Percentiles rank a stretch among this genome's conserved stretches.
These are phyloP conservation scores for Gandaritis pyraliata DNA, from an alignment of 2,888 invertebrate species.

Conservation along the genomic window DNA sequence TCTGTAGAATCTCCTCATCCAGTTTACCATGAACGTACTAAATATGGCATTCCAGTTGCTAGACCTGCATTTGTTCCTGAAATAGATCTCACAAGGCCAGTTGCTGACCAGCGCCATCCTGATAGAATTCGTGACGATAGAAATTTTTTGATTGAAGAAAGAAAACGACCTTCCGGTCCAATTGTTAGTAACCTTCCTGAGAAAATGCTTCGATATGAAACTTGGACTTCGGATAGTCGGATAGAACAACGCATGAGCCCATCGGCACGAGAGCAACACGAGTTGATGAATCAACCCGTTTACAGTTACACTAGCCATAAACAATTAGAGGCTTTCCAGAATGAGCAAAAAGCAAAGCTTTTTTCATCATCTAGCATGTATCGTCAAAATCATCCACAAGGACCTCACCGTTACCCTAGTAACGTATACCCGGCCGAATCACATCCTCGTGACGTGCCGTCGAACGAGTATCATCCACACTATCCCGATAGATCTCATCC, in stretches of 20 bases:
- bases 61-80: conserved; percentile 74
- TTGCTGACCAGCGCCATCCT: conserved; percentile 62
- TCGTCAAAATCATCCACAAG: conserved; percentile 61
- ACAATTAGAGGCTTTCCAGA: conserved; percentile 73
- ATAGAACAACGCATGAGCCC: conserved; percentile 71
- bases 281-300: conserved; percentile 74
- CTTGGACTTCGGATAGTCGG: conserved; percentile 75
- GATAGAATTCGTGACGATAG: conserved; percentile 74
- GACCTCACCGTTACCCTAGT: conserved; percentile 63
- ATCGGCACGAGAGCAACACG: conserved; percentile 72
- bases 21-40: conserved; percentile 65
- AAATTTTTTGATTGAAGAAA: conserved; percentile 72
- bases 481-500: conserved; percentile 67
- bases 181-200: conserved; percentile 80
- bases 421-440: conserved; percentile 60
- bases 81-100: conserved; percentile 76
- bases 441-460: conserved; percentile 53
- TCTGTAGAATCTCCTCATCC: conserved; percentile 69
- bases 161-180: conserved; percentile 72
- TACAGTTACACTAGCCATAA: conserved; percentile 77
- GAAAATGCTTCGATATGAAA: conserved; percentile 76
- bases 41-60: conserved; percentile 57
- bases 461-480: conserved; percentile 66
- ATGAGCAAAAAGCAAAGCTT: conserved; percentile 64
- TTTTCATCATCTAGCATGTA: conserved; percentile 52